Base-by-base conservation (phyloP, 2,888 invertebrate genomes). In the Melipona beecheii region DNA sequence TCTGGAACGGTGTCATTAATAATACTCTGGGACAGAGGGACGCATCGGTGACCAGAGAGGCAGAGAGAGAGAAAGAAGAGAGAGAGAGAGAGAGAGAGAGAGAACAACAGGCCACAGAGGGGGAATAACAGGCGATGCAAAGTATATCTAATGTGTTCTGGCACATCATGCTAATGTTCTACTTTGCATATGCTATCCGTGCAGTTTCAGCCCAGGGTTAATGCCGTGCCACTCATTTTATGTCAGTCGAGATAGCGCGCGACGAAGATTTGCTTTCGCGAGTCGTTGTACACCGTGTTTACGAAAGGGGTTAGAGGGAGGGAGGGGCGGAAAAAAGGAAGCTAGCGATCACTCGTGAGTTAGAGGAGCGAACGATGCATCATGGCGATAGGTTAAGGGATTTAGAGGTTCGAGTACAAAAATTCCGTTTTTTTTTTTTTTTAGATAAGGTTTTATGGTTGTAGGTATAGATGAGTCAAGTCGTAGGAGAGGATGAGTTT, bases 141-240 rank as follows among this genome's bases (percentile, higher is more conserved):
- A 73, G 43, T 71, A 75, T 79, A 87, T 84, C 69, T 71, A 66
- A 65, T 72, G 65, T 72, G 78, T 84, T 76, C 79, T 80, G 84
- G 49, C 76, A 68, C 65, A 70, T 76, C 78, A 72, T 64, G 78
- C 79, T 87, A 89, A 90, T 89, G 81, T 83, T 84, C 83, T 83
- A 82, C 77, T 90, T 86, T 83, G 84, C 83, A 83, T 81, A 83
- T 69, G 75, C 60, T 78, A 83, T 68, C 69, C 81, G 75, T 70
- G 83, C 74, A 74, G 68, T 84, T 80, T 78, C 81, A 74, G 74
- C 83, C 36, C 77, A 71, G 77, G 74, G 78, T 81, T 87, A 87
- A 77, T 78, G 72, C 72, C 76, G 50, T 31, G 71, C 80, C 71
- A 74, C 75, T 87, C 84, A 68, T 80, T 87, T 60, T 56, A 68